A percentile compares a stretch with the other conserved stretches of the same genome.
These are phyloP conservation scores for Pagrus major DNA, from an alignment of 2,113 vertebrate genomes.

Conservation along the genomic window DNA sequence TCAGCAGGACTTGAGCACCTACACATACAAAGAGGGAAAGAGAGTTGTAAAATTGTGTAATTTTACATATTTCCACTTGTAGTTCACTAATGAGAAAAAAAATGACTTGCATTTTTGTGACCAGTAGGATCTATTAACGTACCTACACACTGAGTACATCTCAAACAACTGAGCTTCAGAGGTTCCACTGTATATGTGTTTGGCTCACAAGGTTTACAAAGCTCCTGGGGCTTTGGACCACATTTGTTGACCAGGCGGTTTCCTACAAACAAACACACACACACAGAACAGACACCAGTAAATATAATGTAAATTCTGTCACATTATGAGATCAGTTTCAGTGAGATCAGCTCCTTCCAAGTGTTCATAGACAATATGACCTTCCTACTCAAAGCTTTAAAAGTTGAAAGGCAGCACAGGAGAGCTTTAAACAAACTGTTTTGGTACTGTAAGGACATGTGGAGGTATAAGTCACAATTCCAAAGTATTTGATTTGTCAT, in stretches of 20 bases:
- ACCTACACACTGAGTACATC: constrained; percentile 80
- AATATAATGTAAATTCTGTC: background rate
- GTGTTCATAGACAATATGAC: background rate
- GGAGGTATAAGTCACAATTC: background rate
- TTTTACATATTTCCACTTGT: background rate
- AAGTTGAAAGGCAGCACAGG: background rate
- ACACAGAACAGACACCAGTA: background rate
- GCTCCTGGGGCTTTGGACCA: background rate
- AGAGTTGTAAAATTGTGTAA: background rate
- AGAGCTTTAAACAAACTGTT: background rate
- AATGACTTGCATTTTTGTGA: background rate
- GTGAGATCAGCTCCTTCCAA: background rate
- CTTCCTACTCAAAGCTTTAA: background rate
- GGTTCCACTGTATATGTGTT: background rate
- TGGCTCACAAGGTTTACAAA: constrained; percentile 73
- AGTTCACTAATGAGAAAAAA: background rate
- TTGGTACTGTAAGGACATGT: background rate
- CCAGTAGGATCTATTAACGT: background rate
- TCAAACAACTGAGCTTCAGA: fast-evolving
- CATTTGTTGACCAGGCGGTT: constrained; percentile 12
- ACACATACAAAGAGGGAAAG: background rate
- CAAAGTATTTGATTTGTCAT: constrained; percentile 8
- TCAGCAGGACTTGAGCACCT: constrained; percentile 58
- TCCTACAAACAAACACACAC: constrained; percentile 62
- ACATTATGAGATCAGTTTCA: background rate